A percentile compares a stretch with the other conserved stretches of the same genome.
Evolutionary conservation across 2,888 invertebrate species (phyloP).

Genomic region (Melanophora roralis): DNA sequence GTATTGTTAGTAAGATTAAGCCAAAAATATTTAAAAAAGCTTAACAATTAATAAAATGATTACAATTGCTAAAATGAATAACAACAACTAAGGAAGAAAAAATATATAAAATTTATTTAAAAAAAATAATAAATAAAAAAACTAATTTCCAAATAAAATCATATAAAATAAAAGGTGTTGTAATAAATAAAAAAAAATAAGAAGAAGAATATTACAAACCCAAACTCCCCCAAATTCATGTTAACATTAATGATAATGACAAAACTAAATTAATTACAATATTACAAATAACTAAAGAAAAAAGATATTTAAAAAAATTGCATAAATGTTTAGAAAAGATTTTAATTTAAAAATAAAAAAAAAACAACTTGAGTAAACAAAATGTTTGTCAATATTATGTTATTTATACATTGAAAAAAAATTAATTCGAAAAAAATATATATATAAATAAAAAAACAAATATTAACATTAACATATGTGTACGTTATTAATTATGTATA

Average conservation of each 20-base stretch:
- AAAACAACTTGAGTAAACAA: slow-evolving; percentile 4
- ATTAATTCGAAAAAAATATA: background rate
- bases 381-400: slow-evolving; percentile 50
- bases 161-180: slow-evolving; percentile 17
- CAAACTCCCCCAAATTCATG: slow-evolving; percentile 61
- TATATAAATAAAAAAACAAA: slow-evolving; percentile 20
- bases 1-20: slow-evolving; percentile 47
- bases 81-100: slow-evolving; percentile 5
- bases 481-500: slow-evolving; percentile 47
- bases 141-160: slow-evolving; percentile 24
- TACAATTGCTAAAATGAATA: slow-evolving; percentile 59
- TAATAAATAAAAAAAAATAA: background rate
- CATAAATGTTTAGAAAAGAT: slow-evolving; percentile 58
- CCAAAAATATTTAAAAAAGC: slow-evolving; percentile 3
- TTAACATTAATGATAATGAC: slow-evolving; percentile 58
- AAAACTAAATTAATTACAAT: slow-evolving; percentile 61
- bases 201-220: slow-evolving; percentile 52
- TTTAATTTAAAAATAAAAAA: slow-evolving; percentile 42
- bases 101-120: slow-evolving; percentile 42
- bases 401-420: slow-evolving; percentile 51
- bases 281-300: slow-evolving; percentile 63
- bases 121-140: slow-evolving; percentile 48
- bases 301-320: slow-evolving; percentile 31
- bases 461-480: slow-evolving; percentile 40
- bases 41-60: slow-evolving; percentile 65